Conservation (phyloP, 2,797 vertebrate genomes). For the Anguilla megastoma region DNA sequence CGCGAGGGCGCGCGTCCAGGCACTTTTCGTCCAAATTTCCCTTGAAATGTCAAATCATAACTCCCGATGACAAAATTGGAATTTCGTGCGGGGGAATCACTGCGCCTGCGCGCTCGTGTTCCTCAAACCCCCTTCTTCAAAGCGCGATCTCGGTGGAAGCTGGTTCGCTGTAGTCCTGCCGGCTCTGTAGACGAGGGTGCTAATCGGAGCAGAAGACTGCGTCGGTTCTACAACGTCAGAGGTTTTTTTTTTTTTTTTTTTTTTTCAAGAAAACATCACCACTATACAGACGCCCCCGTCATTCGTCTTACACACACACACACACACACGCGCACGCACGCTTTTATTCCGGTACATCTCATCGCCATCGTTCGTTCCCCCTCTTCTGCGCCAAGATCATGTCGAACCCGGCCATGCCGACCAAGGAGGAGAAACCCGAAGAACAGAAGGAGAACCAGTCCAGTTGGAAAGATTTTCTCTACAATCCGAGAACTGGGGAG, state of each 20-base stretch:
- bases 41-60: background rate
- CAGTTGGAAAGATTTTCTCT: constrained; percentile 88
- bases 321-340: background rate
- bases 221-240: constrained; percentile 24
- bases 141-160: background rate
- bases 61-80: background rate
- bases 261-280: background rate
- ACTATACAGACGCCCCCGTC: constrained; percentile 17
- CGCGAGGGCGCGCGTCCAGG: background rate
- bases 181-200: background rate
- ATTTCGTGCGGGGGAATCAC: background rate
- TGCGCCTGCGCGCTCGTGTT: constrained; percentile 24
- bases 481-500: constrained; percentile 85
- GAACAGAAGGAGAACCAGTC: constrained; percentile 73
- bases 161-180: constrained; percentile 19
- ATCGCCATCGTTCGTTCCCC: background rate
- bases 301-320: background rate
- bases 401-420: constrained; percentile 74
- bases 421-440: constrained; percentile 79
- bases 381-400: constrained; percentile 1
- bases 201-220: background rate
- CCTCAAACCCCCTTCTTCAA: constrained; percentile 20
- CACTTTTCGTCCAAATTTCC: background rate
- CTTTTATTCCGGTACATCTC: constrained; percentile 21
- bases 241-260: background rate